Evolutionary conservation across 2,797 vertebrate species (phyloP), one percentile per base, ranked within the genome.

Genomic region (Cichlasoma orientale): DNA sequence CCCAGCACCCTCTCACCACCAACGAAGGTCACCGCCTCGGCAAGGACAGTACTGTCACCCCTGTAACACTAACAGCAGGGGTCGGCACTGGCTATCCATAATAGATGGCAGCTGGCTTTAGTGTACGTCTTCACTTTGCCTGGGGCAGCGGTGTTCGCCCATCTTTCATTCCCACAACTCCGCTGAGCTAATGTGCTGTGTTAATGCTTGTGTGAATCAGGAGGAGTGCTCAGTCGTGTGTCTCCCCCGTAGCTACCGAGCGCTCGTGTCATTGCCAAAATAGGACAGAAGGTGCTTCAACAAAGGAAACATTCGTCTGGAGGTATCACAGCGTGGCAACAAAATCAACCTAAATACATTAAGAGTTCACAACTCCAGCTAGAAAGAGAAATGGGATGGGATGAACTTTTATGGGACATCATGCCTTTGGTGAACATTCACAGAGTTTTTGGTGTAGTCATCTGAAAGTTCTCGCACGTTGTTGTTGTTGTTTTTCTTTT

Each of bases 91-190:
- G 91, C 93, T 84, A 92, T 93, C 92, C 91, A 94, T 94, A 95
- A 93, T 94, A 93, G 93, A 94, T 94, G 93, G 92, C 93, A 94
- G 92, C 92, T 94, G 94, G 93, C 89, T 94, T 91, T 91, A 89
- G 92, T 92, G 93, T 92, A 92, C 75, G 81, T 93, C 93, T 94
- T 94, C 94, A 91, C 93, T 94, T 93, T 94, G 93, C 94, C 93
- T 87, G 90, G 92, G 92, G 94, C 91, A 80, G 82, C 78, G 81
- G 89, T 80, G 89, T 89, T 85, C 80, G 90, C 89, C 87, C 92
- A 93, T 94, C 92, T 90, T 94, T 94, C 92, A 93, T 94, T 93
- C 93, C 93, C 92, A 90, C 86, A 86, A 81, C 92, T 92, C 90
- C 53, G 19, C 80, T 41, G 87, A 92, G 86, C 93, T 94, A 94